These are phyloP conservation scores for Hypomecis punctinalis DNA, from an alignment of 2,888 invertebrate species.

Conservation along the genomic window DNA sequence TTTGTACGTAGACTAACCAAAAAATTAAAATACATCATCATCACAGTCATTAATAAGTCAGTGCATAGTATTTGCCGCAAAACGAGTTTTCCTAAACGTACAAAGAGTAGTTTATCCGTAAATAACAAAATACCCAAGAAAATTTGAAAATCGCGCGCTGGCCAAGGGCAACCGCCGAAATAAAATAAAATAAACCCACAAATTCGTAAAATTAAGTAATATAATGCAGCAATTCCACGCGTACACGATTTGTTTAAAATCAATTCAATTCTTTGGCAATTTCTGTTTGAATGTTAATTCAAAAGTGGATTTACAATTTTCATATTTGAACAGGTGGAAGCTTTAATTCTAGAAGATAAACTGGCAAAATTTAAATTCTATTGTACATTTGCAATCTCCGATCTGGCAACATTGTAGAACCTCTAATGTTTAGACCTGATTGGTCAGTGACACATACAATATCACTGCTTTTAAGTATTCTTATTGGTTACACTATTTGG, in stretches of 20 bases:
- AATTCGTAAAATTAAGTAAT: conserved; percentile 51
- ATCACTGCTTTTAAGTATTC: conserved; percentile 5
- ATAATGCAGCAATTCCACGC: conserved; percentile 66
- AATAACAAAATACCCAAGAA: too few species aligned
- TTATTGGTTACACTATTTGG: conserved; percentile 34
- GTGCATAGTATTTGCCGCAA: too few species aligned
- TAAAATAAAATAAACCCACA: conserved; percentile 50
- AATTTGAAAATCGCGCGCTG: too few species aligned
- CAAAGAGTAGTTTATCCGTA: too few species aligned
- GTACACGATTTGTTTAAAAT: conserved; percentile 61
- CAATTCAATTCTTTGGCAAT: conserved; percentile 83
- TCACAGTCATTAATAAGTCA: too few species aligned
- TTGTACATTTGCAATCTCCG: conserved; percentile 63
- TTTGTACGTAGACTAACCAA: too few species aligned
- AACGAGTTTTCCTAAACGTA: too few species aligned
- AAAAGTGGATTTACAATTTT: conserved; percentile 84
- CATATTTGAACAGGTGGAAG: conserved; percentile 70
- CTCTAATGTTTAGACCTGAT: conserved; percentile 21
- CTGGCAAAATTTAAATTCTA: conserved; percentile 73
- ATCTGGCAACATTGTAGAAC: conserved; percentile 51
- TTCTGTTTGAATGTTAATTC: conserved; percentile 65
- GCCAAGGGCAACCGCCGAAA: too few species aligned
- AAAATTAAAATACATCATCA: too few species aligned
- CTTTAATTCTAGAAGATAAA: conserved; percentile 75
- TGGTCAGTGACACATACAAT: conserved; percentile 18